Conservation (phyloP, 1,140 invertebrate species). For the Chironomus tepperi region DNA sequence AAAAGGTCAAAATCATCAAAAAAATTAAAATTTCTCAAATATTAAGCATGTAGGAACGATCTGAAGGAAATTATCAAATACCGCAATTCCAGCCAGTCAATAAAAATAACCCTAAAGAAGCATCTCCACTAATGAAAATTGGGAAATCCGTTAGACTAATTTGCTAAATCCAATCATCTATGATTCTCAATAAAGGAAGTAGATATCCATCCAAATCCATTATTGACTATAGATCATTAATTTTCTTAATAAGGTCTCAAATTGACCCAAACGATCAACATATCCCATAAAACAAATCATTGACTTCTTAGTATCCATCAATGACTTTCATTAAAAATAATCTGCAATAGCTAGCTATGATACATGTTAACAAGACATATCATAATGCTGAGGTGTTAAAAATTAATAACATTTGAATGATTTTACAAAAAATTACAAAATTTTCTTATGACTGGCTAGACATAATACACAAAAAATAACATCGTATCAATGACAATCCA, state of each 20-base stretch:
- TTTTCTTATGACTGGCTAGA: neutral
- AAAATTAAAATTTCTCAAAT: no score
- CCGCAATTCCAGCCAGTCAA: no score
- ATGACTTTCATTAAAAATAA: no score
- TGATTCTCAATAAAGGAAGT: neutral
- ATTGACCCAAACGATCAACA: no score
- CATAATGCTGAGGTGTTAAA: neutral
- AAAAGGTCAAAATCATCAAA: no score
- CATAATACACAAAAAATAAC: neutral
- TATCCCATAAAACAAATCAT: no score
- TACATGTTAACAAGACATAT: slow-evolving; percentile 16
- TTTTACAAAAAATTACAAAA: neutral
- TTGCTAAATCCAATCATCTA: neutral
- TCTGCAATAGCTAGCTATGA: neutral
- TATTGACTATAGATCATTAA: no score
- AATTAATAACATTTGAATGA: slow-evolving; percentile 16
- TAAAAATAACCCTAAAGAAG: neutral
- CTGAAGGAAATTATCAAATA: no score
- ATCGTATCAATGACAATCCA: neutral
- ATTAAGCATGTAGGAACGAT: no score
- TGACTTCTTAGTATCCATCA: no score
- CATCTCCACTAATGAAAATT: neutral
- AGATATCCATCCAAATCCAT: no score
- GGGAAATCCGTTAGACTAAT: neutral
- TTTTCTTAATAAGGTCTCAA: no score